Percentiles rank a stretch among this genome's conserved stretches.
Conservation (phyloP, 1,140 invertebrate genomes). For the Saxidomus purpurata region DNA sequence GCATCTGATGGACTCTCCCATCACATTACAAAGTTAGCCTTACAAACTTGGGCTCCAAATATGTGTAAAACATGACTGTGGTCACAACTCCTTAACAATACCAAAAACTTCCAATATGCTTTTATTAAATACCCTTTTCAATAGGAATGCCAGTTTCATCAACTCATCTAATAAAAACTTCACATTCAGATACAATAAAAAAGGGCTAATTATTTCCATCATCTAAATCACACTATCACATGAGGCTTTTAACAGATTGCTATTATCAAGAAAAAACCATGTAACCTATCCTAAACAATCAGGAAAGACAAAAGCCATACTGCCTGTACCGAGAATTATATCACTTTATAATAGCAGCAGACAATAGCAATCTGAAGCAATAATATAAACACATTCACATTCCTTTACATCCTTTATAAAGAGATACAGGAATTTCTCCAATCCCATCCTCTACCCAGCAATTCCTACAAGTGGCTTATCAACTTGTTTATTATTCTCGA, state of each 20-base stretch:
- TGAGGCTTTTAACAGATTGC: constrained; percentile 54
- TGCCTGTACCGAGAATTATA: background rate
- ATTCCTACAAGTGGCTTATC: background rate
- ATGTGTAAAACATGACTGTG: too few species aligned
- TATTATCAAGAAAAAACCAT: constrained; percentile 37
- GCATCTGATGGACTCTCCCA: too few species aligned
- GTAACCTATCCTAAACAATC: constrained; percentile 55
- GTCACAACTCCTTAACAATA: too few species aligned
- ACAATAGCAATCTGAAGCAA: background rate
- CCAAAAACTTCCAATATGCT: too few species aligned
- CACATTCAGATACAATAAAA: background rate
- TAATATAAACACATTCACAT: constrained; percentile 42
- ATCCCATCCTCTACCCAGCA: background rate
- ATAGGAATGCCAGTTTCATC: constrained; percentile 10
- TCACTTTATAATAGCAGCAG: constrained; percentile 7
- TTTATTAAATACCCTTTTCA: too few species aligned
- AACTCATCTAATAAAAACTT: constrained; percentile 17
- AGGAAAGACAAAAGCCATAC: constrained; percentile 51
- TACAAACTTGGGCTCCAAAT: too few species aligned
- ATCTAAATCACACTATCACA: constrained; percentile 25
- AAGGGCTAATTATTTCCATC: constrained; percentile 13
- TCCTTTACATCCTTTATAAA: background rate
- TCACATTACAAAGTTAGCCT: too few species aligned
- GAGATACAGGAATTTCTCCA: background rate
- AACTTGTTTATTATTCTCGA: too few species aligned